Base-by-base conservation (phyloP, 2,888 invertebrate genomes). In the Orthosia cruda region DNA sequence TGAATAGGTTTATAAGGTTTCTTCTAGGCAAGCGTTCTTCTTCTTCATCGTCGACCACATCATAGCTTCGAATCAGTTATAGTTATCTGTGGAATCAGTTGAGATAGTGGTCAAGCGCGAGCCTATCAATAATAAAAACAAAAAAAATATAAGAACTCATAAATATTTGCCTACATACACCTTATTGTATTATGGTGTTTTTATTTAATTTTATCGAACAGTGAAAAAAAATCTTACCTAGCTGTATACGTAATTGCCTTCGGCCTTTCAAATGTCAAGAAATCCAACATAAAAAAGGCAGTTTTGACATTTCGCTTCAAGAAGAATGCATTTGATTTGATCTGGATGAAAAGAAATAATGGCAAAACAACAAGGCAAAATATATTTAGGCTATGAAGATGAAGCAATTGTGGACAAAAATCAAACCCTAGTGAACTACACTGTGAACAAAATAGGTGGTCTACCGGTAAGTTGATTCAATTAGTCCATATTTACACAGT, bases 391-490 rank as follows among this genome's bases (percentile, higher is more conserved):
- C 52, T 98, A 97, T 89, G 98, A 98, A 91, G 98, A 98, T 92
- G 98, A 98, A 94, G 94, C 96, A 71, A 97, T 98, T 79, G 97
- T 97, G 74, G 98, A 98, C 61, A 98, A 98, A 93, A 97, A 98
- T 93, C 97, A 97, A 87, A 95, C 96, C 18, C 92, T 97, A 73
- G 94, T 98, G 50, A 98, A 97, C 93, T 98, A 97, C 92, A 97
- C 97, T 50, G 97, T 98, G 49, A 98, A 98, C 93, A 99, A 99
- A 97, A 97, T 98, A 82, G 98, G 99, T 86, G 99, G 98, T 81
- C 95, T 96, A 85, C 98, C 98, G 79, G 98, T 98, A 96, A 97
- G 97, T 97, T 79, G 69, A 63, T 70, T 71, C 16, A 65, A 47
- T n/a, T 11, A 55, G 12, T 23, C 15, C 20, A 26, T 13, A 57